These are phyloP conservation scores for Percopsis omiscomaycus DNA, from an alignment of 2,797 vertebrate genomes.

Conservation along the genomic window DNA sequence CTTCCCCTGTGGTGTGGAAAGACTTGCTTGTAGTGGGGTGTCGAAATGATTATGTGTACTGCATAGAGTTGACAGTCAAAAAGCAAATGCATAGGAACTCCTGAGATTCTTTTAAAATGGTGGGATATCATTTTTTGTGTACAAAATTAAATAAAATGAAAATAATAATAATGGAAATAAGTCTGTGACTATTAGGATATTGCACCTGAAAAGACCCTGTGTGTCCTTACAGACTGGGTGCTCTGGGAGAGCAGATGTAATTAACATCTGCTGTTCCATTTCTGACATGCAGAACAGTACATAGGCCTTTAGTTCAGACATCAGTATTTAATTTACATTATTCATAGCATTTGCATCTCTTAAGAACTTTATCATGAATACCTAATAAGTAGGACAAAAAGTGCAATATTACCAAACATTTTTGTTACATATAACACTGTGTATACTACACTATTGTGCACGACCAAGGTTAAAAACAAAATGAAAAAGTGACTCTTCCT, in stretches of 20 bases:
- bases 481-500: slow-evolving; percentile 86
- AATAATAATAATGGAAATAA: background rate
- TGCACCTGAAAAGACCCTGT: slow-evolving; percentile 2
- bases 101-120: background rate
- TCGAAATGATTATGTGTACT: slow-evolving; percentile 92
- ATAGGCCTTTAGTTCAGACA: slow-evolving; percentile 58
- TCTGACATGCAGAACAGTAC: slow-evolving; percentile 16
- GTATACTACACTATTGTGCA: slow-evolving; percentile 83
- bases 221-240: slow-evolving; percentile 12
- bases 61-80: slow-evolving; percentile 77
- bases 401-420: slow-evolving; percentile 80
- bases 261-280: slow-evolving; percentile 15
- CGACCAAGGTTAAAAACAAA: slow-evolving; percentile 77
- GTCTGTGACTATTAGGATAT: slow-evolving; percentile 3
- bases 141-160: too few relatives aligned
- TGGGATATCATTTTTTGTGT: too few relatives aligned
- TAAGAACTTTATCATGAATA: slow-evolving; percentile 67
- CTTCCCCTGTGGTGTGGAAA: slow-evolving; percentile 85
- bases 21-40: slow-evolving; percentile 86
- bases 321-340: slow-evolving; percentile 81
- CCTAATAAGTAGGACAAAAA: slow-evolving; percentile 74
- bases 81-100: slow-evolving; percentile 1
- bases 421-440: slow-evolving; percentile 79
- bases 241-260: slow-evolving; percentile 29
- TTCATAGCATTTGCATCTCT: slow-evolving; percentile 77